Evolutionary conservation across 2,113 vertebrate species (phyloP).

Genomic region (Marmota flaviventris): DNA sequence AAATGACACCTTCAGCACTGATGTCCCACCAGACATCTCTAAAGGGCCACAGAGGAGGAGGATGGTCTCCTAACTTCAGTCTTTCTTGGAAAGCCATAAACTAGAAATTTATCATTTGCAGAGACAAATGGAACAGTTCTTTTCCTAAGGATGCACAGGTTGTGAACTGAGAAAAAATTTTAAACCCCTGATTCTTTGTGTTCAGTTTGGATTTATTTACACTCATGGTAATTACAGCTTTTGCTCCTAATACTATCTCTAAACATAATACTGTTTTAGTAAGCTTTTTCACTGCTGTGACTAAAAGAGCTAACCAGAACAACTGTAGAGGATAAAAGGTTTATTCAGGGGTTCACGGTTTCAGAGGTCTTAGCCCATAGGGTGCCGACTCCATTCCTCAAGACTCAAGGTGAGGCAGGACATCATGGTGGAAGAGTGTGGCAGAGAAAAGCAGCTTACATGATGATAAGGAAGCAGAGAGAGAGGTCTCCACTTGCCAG

Average conservation of each 20-base stretch:
- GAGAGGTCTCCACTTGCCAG: too few relatives aligned
- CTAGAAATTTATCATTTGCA: not conserved
- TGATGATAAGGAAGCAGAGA: too few relatives aligned
- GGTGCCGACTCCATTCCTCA: too few relatives aligned
- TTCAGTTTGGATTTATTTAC: not conserved
- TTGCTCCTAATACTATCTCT: not conserved
- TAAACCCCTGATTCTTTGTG: not conserved
- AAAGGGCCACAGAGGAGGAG: not conserved
- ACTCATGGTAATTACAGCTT: not conserved
- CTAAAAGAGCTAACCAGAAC: too few relatives aligned
- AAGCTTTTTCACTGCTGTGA: too few relatives aligned
- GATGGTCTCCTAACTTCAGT: not conserved
- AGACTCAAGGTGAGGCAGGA: too few relatives aligned
- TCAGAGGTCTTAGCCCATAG: too few relatives aligned
- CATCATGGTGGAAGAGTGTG: too few relatives aligned
- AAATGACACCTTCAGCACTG: fast-evolving
- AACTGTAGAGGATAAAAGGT: too few relatives aligned
- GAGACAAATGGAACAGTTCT: not conserved
- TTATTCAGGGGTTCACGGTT: too few relatives aligned
- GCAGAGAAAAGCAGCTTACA: too few relatives aligned
- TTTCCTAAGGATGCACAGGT: not conserved
- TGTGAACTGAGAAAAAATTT: not conserved
- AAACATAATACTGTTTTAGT: not conserved
- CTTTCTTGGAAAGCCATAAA: not conserved
- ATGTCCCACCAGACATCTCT: not conserved